Percentiles rank a stretch among this genome's conserved stretches.
Conservation (phyloP, 2,797 vertebrate genomes). For the Morus bassanus region DNA sequence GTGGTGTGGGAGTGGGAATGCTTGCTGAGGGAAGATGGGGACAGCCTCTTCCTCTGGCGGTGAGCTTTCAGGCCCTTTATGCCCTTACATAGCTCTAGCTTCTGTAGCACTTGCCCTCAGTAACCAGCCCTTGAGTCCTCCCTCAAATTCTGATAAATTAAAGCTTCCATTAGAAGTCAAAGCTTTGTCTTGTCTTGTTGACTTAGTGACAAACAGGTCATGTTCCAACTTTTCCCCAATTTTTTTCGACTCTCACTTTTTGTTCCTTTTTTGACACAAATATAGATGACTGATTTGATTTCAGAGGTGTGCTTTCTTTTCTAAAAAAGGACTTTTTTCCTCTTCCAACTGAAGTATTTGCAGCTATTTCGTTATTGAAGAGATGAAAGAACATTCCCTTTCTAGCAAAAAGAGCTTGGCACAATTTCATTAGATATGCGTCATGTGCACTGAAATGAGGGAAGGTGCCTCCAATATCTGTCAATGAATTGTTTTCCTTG, state of each 20-base stretch:
- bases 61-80: neutral
- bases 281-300: neutral
- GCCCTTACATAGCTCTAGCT: neutral
- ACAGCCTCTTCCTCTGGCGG: neutral
- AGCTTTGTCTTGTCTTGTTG: neutral
- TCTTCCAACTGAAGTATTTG: neutral
- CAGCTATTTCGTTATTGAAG: neutral
- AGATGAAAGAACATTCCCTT: neutral
- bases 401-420: neutral
- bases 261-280: neutral
- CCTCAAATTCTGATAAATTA: neutral
- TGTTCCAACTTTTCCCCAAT: accelerated
- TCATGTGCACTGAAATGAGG: neutral
- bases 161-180: neutral
- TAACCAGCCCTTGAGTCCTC: neutral
- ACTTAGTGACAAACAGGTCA: neutral
- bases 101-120: neutral
- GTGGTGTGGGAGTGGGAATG: neutral
- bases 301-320: neutral
- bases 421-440: neutral
- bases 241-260: neutral
- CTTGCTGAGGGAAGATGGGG: neutral
- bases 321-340: neutral
- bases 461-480: neutral
- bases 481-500: neutral